Conservation (phyloP, 2,888 invertebrate species). For the Metacarcinus magister region DNA sequence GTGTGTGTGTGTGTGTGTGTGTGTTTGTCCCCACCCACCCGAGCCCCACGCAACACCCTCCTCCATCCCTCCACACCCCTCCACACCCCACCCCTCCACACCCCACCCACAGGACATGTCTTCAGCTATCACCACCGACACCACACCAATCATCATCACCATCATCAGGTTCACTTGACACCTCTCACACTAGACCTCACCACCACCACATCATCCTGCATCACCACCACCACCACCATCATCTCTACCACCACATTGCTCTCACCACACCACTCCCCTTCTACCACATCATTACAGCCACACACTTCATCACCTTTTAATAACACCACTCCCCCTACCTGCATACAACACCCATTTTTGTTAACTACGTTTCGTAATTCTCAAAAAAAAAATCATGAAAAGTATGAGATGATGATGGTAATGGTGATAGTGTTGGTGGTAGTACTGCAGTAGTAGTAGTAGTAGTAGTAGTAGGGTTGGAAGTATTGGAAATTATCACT, state of each 20-base stretch:
- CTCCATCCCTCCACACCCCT: too few species aligned
- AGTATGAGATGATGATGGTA: too few species aligned
- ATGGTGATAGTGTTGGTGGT: too few species aligned
- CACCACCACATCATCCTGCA: not conserved
- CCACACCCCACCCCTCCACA: not conserved
- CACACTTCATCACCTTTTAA: too few species aligned
- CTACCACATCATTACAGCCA: too few species aligned
- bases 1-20: not conserved
- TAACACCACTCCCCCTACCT: too few species aligned
- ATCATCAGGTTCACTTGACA: slow-evolving; percentile 1
- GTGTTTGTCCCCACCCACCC: too few species aligned
- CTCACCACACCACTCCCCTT: not conserved
- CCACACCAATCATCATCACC: slow-evolving; percentile 26
- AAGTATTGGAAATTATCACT: not conserved
- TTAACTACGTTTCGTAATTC: too few species aligned
- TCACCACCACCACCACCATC: not conserved
- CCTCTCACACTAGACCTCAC: not conserved
- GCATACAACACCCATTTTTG: too few species aligned
- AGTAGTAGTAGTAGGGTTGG: not conserved
- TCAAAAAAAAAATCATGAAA: too few species aligned
- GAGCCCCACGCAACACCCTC: too few species aligned
- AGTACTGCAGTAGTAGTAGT: too few species aligned
- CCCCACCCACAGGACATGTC: not conserved
- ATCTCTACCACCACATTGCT: not conserved
- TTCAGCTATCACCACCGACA: not conserved